Conservation (phyloP, 2,113 vertebrate genomes). For the zebrafish (Danio rerio) region GRCz12tu NC_133198.1:8289001-8289500, state of each 20-base stretch:
- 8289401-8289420: background rate
- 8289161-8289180: background rate
- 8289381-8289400: background rate
- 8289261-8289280: background rate
- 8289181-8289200: background rate
- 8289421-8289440: too few relatives aligned
- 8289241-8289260: background rate
- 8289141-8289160: background rate
- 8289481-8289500: constrained; percentile 23
- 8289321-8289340: background rate
- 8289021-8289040: too few relatives aligned
- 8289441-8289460: background rate
- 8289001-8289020: too few relatives aligned
- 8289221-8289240: background rate
- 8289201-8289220: background rate
- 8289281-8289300: too few relatives aligned
- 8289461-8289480: background rate
- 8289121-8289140: background rate
- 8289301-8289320: too few relatives aligned
- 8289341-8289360: background rate
- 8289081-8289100: constrained; percentile 39
- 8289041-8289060: too few relatives aligned
- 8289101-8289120: constrained; percentile 15
- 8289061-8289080: background rate
- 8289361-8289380: background rate